Evolutionary conservation across 2,888 invertebrate species (phyloP), one percentile per base, ranked within the genome.

Genomic region (Caenorhabditis parvicauda): DNA sequence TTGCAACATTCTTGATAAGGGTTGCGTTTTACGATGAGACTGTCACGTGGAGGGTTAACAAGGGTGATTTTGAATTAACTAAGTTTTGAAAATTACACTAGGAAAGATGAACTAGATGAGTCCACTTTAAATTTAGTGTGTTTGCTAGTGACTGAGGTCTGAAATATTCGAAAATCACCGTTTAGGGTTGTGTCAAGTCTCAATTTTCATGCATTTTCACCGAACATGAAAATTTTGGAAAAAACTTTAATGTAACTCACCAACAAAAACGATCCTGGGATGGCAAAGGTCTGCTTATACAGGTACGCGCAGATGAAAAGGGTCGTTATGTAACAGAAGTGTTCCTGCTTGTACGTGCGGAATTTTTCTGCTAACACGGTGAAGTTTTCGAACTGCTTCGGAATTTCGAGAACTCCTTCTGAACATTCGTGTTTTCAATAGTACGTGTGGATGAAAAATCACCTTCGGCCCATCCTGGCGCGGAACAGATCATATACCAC

Each of bases 271-370:
- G 87, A 87, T 24, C 87, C 87, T 37, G 87, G 87, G 61, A 87
- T 86, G 47, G 86, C 86, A 81, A 87, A 87, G n/a, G 86, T 83
- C 76, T 87, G 87, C 74, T 87, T 87, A 81, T 85, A 87, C 21
- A 87, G 70, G 75, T 87, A 87, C 0, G 85, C 85, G 57, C 82
- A 82, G 43, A 83, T 82, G 79, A 86, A 87, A 4, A 87, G 77
- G 1, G 84, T 46, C 1, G 86, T 67, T 7, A 86, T 84, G 76
- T 85, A 86, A 5, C 75, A 58, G 52, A 82, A 81, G 71, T 86
- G 84, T 35, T 83, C 80, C 28, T 82, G 70, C 62, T 84, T 83
- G 72, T 86, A 86, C 7, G 78, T 73, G 24, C 82, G 71, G 27
- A 87, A 81, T 51, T 70, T 72, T 21, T 69, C 76, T 14, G 79